Conservation (phyloP, 2,113 vertebrate species). For the Xenotilapia leptura region DNA sequence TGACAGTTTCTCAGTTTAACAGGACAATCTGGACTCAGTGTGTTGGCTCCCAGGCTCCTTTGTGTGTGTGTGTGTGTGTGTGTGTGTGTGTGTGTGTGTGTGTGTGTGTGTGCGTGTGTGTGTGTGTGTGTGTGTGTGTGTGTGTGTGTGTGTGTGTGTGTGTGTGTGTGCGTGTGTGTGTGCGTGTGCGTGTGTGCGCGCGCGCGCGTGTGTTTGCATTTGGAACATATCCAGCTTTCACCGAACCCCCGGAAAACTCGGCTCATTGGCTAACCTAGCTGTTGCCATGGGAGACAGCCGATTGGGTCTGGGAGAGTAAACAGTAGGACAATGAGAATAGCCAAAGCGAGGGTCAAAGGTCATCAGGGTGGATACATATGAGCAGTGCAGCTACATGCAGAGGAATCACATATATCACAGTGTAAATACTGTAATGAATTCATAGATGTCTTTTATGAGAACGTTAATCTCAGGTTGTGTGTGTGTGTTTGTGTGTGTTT, state of each 20-base stretch:
- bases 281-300: slow-evolving; percentile 48
- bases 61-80: not conserved
- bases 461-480: not conserved
- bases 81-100: not conserved
- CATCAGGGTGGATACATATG: not conserved
- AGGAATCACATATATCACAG: not conserved
- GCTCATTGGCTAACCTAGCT: slow-evolving; percentile 5
- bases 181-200: not conserved
- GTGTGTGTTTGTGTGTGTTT: not conserved
- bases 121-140: not conserved
- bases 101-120: not conserved
- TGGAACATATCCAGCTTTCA: slow-evolving; percentile 48
- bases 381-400: not conserved
- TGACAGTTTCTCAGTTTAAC: slow-evolving; percentile 8
- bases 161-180: not conserved
- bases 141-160: not conserved
- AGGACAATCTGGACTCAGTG: not conserved
- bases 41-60: not conserved
- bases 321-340: slow-evolving; percentile 34
- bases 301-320: slow-evolving; percentile 48
- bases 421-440: not conserved
- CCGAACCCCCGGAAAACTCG: not conserved
- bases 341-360: slow-evolving; percentile 23
- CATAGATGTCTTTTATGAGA: not conserved
- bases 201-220: not conserved